Evolutionary conservation across 2,888 invertebrate species (phyloP).

Genomic region (Baronia brevicornis): DNA sequence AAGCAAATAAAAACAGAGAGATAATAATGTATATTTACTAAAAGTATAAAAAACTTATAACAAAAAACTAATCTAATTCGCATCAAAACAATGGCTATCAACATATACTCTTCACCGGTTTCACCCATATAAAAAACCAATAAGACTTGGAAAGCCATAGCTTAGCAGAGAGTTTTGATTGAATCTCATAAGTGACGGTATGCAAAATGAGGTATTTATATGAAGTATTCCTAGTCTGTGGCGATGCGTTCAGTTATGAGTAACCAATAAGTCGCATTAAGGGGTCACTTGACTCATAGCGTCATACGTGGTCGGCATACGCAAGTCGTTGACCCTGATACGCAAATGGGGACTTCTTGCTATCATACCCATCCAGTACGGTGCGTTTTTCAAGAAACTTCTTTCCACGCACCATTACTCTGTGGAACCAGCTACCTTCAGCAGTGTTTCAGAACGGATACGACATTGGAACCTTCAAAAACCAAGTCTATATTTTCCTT

Average conservation of each 20-base stretch:
- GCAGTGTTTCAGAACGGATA: too few relatives aligned
- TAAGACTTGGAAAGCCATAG: constrained; percentile 25
- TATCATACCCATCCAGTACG: constrained; percentile 39
- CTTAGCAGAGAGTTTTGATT: constrained; percentile 18
- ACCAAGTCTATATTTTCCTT: too few relatives aligned
- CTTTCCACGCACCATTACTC: background rate
- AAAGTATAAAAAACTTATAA: too few relatives aligned
- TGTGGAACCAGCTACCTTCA: too few relatives aligned
- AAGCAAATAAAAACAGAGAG: too few relatives aligned
- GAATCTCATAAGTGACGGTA: constrained; percentile 18
- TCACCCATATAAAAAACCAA: too few relatives aligned
- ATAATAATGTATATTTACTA: too few relatives aligned
- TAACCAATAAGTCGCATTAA: constrained; percentile 69
- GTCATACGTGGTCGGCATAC: constrained; percentile 56
- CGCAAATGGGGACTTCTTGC: constrained; percentile 45
- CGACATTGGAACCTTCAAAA: too few relatives aligned
- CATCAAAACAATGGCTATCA: too few relatives aligned
- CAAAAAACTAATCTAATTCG: too few relatives aligned
- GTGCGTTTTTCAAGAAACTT: too few relatives aligned
- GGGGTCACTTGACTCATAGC: constrained; percentile 66
- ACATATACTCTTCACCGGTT: too few relatives aligned
- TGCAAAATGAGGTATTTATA: constrained; percentile 16
- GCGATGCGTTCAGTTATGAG: constrained; percentile 56
- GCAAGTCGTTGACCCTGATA: constrained; percentile 64
- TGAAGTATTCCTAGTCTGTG: constrained; percentile 32